phyloP scores from a whole-genome alignment of 2,113 vertebrate genomes.

The Amazona vittata region DNA sequence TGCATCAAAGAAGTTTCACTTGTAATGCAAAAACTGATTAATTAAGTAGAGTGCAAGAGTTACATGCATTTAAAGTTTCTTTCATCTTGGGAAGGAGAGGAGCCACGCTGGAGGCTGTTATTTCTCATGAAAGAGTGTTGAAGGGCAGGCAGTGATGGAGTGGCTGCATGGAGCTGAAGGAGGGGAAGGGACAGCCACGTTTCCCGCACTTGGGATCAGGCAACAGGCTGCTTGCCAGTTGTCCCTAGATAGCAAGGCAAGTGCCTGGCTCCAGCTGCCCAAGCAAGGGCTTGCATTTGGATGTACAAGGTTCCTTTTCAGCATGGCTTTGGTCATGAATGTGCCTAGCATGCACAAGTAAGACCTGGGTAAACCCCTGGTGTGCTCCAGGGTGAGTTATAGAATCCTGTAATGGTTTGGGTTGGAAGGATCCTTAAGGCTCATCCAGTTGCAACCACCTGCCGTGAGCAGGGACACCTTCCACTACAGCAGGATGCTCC shows the following conservation, averaged over 20 bases:
- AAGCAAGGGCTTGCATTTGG: background rate
- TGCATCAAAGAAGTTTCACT: constrained; percentile 76
- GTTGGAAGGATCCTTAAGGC: background rate
- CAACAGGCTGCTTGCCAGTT: background rate
- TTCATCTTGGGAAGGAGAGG: constrained; percentile 72
- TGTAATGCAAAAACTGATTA: constrained; percentile 76
- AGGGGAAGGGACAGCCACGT: background rate
- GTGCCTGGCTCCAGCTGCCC: background rate
- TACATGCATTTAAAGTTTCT: constrained; percentile 70
- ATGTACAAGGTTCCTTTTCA: background rate
- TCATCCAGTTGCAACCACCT: background rate
- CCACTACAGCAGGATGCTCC: background rate
- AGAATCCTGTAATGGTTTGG: background rate
- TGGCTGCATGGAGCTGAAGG: background rate
- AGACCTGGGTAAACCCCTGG: background rate
- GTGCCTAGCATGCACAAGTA: accelerated
- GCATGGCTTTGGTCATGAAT: accelerated
- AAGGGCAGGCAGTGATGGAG: constrained; percentile 60
- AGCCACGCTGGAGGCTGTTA: constrained; percentile 56
- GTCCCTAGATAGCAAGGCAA: background rate
- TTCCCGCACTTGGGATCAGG: background rate
- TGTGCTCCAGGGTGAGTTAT: background rate
- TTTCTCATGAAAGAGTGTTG: constrained; percentile 35
- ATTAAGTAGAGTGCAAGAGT: constrained; percentile 74
- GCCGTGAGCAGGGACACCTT: background rate